Base-by-base conservation (phyloP, 2,797 vertebrate genomes). In the Glyptemys insculpta region DNA sequence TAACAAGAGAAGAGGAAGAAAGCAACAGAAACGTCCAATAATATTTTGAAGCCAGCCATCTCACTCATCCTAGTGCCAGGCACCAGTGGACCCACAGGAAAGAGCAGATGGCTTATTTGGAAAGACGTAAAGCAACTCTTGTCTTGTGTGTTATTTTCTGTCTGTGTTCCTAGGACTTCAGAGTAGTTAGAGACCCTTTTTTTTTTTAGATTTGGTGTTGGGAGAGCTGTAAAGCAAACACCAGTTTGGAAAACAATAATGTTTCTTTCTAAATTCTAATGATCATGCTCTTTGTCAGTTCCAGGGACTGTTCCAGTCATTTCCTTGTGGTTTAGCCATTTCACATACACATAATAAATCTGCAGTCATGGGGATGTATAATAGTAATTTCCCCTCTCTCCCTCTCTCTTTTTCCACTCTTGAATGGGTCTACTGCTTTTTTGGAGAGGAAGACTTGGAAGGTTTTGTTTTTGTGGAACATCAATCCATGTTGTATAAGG, bases 311-410 rank as follows among this genome's bases (percentile, higher is more conserved):
- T 90, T 93, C 85, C 86, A 96, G 95, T 96, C 96, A 97, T 96
- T 97, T 97, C 95, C 93, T 97, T 93, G 91, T 97, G 97, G 97
- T 97, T 93, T 65, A 54, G 93, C 86, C 91, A 74, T 92, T 94
- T 96, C 89, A 88, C 79, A 80, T 93, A 91, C 96, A 97, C 96
- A 96, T 97, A 96, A 97, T 97, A 97, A 97, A 97, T 97, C 95
- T 89, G 85, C 74, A 53, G 92, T 96, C 95, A 84, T 15, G 83
- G 93, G 92, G 89, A 88, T 25, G 31, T 89, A 79, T 92, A 96
- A 92, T 91, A 78, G 88, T 79, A 87, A 85, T 94, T 85, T 92
- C 86, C 86, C 47, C 88, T 72, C 95, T 88, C 81, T 84, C 57
- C 90, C 84, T 88, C 54, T 90, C 91, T 95, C 91, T 52, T 90